Percentiles rank a stretch among this genome's conserved stretches.
Evolutionary conservation across 2,113 vertebrate genomes (phyloP).

Genomic region (Mellivora capensis): DNA sequence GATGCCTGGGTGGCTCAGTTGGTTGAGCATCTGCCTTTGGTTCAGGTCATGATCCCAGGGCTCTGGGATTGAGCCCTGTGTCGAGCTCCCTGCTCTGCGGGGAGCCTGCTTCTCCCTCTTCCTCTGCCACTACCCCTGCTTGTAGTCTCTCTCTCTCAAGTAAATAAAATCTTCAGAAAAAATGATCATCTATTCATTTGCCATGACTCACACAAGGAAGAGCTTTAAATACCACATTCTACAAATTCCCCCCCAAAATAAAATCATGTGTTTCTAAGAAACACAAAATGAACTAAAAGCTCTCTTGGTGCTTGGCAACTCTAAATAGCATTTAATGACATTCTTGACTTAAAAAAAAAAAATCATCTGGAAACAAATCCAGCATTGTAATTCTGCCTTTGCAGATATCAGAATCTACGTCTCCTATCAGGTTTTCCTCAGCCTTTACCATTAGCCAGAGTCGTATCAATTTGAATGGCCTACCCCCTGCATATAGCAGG

Average conservation of each 20-base stretch:
- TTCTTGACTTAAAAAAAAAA: not conserved
- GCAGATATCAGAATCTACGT: not conserved
- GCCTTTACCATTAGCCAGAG: not conserved
- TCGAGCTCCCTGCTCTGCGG: not conserved
- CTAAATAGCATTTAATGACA: not conserved
- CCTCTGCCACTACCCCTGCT: not conserved
- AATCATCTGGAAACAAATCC: not conserved
- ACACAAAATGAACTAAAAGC: not conserved
- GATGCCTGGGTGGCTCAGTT: not conserved
- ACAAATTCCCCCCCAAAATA: not conserved
- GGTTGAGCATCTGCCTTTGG: not conserved
- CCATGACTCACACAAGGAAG: not conserved
- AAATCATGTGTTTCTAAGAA: slow-evolving; percentile 21
- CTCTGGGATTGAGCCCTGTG: not conserved
- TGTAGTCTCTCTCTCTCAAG: not conserved
- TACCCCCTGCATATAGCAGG: too few species aligned
- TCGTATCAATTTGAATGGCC: not conserved
- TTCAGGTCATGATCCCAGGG: not conserved
- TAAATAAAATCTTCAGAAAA: not conserved
- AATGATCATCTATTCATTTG: not conserved
- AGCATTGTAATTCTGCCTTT: not conserved
- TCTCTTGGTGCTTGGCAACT: not conserved
- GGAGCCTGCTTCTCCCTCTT: not conserved
- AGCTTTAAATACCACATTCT: slow-evolving; percentile 1
- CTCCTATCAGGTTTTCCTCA: not conserved